These are phyloP conservation scores for Andrena trimmerana DNA, from an alignment of 2,888 invertebrate species.

Conservation along the genomic window DNA sequence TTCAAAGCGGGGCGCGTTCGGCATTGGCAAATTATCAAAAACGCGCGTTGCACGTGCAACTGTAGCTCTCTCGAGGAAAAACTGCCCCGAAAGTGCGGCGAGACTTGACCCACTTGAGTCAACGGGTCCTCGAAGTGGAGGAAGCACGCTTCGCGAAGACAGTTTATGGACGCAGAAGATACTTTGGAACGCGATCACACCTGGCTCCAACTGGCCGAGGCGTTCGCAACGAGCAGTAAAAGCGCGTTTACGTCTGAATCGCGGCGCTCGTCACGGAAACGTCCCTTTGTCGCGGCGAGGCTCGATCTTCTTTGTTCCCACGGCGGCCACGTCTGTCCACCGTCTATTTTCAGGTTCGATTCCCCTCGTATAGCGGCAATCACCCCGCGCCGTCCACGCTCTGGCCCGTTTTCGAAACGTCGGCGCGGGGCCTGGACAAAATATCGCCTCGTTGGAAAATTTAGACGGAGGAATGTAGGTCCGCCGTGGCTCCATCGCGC, in stretches of 20 bases:
- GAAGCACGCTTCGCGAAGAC: not conserved
- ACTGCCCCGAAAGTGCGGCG: not conserved
- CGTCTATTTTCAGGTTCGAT: slow-evolving; percentile 31
- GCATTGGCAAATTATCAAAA: too few relatives aligned
- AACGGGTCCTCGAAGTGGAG: not conserved
- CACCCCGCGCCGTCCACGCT: not conserved
- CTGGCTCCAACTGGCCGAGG: not conserved
- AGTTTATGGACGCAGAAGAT: not conserved
- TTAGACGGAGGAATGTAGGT: slow-evolving; percentile 20
- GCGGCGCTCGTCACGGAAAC: not conserved
- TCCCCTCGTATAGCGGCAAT: slow-evolving; percentile 14
- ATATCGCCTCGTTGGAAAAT: slow-evolving; percentile 22
- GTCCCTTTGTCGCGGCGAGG: slow-evolving; percentile 1
- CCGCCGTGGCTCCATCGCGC: slow-evolving; percentile 7
- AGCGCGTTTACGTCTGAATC: not conserved
- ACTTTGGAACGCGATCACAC: not conserved
- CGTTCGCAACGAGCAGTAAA: not conserved
- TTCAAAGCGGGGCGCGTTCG: too few relatives aligned
- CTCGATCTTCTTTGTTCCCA: slow-evolving; percentile 26
- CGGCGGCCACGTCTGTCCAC: not conserved
- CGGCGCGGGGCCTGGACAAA: slow-evolving; percentile 23
- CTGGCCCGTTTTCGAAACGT: slow-evolving; percentile 32
- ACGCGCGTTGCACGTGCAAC: too few relatives aligned
- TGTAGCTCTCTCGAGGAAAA: not conserved
- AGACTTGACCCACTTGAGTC: not conserved